phyloP scores from a whole-genome alignment of 2,888 invertebrate species.

The Nowickia ferox region DNA sequence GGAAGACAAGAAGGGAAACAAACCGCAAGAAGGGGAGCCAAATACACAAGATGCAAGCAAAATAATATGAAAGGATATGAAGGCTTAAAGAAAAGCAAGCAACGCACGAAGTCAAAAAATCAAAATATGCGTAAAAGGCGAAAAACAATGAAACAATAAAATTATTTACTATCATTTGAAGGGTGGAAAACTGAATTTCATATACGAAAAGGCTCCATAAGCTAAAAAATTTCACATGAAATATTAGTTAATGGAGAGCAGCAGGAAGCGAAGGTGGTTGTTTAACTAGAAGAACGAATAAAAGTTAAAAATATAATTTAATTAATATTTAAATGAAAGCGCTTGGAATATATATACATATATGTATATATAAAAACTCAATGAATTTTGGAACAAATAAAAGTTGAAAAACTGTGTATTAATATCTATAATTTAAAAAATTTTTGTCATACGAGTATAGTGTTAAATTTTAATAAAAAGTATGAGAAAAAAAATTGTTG shows the following conservation, averaged over 20 bases:
- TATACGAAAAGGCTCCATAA: conserved; percentile 48
- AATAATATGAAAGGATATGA: conserved; percentile 21
- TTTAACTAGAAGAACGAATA: conserved; percentile 13
- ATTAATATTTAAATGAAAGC: conserved; percentile 19
- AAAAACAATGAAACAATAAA: conserved; percentile 32
- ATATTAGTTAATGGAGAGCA: conserved; percentile 68
- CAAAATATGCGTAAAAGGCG: conserved; percentile 61
- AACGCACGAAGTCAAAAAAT: conserved; percentile 36
- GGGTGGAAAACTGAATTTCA: conserved; percentile 38
- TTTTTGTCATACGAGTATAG: background rate
- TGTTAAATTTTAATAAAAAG: background rate
- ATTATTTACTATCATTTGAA: conserved; percentile 53
- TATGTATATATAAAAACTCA: conserved; percentile 13
- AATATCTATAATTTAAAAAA: background rate
- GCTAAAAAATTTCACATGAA: conserved; percentile 32
- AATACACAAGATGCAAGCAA: background rate
- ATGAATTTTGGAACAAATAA: background rate
- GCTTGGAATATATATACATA: conserved; percentile 23
- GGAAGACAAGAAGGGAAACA: conserved; percentile 4
- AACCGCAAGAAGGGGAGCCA: conserved; percentile 25
- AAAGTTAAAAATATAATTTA: conserved; percentile 32
- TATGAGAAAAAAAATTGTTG: conserved; percentile 4
- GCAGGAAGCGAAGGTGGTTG: conserved; percentile 67
- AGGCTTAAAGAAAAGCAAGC: background rate
- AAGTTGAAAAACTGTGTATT: background rate